These are phyloP conservation scores for Acrossocheilus fasciatus DNA, from an alignment of 2,797 vertebrate genomes.

Conservation along the genomic window DNA sequence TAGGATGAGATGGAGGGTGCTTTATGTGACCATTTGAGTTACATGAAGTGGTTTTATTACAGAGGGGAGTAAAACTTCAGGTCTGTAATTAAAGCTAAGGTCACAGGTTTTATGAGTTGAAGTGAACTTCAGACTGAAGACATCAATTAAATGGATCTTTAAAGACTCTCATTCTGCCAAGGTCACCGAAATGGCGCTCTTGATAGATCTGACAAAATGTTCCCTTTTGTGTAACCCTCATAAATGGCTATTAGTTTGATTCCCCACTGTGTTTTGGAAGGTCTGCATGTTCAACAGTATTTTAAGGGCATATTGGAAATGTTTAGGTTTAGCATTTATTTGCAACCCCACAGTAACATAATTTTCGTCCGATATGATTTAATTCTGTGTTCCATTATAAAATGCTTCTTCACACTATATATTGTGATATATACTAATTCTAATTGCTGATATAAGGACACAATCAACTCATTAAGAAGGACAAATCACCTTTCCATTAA, in stretches of 20 bases:
- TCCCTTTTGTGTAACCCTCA: conserved; percentile 38
- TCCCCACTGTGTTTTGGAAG: conserved; percentile 6
- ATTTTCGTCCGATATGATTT: not conserved
- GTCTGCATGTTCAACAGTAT: conserved; percentile 10
- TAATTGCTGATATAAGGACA: not conserved
- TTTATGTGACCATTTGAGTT: conserved; percentile 36
- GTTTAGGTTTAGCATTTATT: not conserved
- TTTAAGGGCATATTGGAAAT: not conserved
- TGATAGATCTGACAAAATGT: conserved; percentile 67
- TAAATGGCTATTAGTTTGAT: conserved; percentile 31
- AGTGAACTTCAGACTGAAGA: conserved; percentile 33
- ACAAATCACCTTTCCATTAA: conserved; percentile 11
- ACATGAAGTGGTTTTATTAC: conserved; percentile 48
- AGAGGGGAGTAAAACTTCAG: conserved; percentile 31
- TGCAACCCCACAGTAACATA: not conserved
- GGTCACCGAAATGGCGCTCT: conserved; percentile 71
- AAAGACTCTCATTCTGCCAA: conserved; percentile 72
- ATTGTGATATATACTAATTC: not conserved
- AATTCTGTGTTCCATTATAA: not conserved
- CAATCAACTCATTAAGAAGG: not conserved
- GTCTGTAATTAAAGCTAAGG: conserved; percentile 53
- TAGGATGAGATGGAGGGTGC: not conserved
- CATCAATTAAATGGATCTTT: conserved; percentile 53
- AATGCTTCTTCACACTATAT: not conserved
- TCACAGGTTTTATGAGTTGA: conserved; percentile 47